Evolutionary conservation across 2,113 vertebrate species (phyloP).

Genomic region (Diphyllodes magnificus): DNA sequence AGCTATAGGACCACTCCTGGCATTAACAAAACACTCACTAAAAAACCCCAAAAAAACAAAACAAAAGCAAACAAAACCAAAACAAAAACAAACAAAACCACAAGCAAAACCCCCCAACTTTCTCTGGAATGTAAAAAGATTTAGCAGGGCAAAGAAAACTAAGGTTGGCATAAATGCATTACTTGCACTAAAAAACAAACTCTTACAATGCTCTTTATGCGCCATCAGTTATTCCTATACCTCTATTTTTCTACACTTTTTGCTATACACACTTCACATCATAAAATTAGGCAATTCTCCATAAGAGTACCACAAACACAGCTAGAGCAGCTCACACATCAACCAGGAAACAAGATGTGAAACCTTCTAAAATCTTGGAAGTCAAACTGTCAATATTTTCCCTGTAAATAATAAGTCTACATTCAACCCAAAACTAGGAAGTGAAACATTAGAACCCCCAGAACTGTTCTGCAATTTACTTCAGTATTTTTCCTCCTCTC

Average conservation of each 20-base stretch:
- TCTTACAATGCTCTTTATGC: background rate
- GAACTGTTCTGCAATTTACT: background rate
- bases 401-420: background rate
- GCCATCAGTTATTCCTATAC: background rate
- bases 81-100: background rate
- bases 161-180: background rate
- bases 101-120: background rate
- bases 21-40: background rate
- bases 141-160: background rate
- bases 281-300: background rate
- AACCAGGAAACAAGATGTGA: background rate
- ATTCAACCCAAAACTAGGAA: background rate
- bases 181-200: background rate
- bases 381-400: background rate
- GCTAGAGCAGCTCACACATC: background rate
- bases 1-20: background rate
- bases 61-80: rapidly evolving
- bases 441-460: background rate
- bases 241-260: background rate
- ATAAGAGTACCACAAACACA: background rate
- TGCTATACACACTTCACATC: background rate
- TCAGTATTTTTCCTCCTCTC: background rate
- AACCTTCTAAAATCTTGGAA: background rate
- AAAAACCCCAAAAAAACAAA: background rate
- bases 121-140: background rate